These are phyloP conservation scores for Leptatherina wallacei DNA, from an alignment of 2,797 vertebrate genomes.

Conservation along the genomic window DNA sequence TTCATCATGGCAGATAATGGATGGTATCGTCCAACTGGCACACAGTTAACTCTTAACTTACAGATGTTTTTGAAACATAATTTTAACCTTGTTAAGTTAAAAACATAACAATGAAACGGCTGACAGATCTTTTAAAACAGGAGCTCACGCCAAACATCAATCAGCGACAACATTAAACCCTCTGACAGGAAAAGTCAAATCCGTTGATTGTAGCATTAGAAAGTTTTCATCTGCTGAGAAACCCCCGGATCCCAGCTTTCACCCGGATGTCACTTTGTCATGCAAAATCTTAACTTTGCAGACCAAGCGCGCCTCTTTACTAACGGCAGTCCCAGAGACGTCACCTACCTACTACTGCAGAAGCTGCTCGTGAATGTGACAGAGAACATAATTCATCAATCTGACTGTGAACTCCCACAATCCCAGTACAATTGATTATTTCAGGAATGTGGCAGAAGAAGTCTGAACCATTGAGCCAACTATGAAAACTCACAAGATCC, in stretches of 20 bases:
- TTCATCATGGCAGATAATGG: constrained; percentile 1
- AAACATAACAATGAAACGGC: background rate
- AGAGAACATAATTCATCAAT: background rate
- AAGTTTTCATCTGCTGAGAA: background rate
- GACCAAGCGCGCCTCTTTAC: background rate
- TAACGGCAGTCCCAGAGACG: background rate
- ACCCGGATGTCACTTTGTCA: background rate
- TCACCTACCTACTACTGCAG: background rate
- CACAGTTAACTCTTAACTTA: background rate
- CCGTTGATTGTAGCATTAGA: background rate
- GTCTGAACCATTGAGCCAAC: too few relatives aligned
- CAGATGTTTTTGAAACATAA: background rate
- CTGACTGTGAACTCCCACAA: background rate
- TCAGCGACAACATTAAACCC: background rate
- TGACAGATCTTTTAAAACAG: background rate
- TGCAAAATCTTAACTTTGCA: background rate
- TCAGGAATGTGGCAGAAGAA: background rate
- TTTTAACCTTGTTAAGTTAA: background rate
- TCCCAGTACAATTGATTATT: background rate
- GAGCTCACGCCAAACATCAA: background rate
- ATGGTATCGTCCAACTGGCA: background rate
- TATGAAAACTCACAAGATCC: background rate
- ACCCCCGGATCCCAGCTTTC: background rate
- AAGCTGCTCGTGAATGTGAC: background rate
- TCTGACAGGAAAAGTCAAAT: background rate